Percentiles rank a stretch among this genome's conserved stretches.
phyloP scores from a whole-genome alignment of 2,113 vertebrate species.

The Lota lota region DNA sequence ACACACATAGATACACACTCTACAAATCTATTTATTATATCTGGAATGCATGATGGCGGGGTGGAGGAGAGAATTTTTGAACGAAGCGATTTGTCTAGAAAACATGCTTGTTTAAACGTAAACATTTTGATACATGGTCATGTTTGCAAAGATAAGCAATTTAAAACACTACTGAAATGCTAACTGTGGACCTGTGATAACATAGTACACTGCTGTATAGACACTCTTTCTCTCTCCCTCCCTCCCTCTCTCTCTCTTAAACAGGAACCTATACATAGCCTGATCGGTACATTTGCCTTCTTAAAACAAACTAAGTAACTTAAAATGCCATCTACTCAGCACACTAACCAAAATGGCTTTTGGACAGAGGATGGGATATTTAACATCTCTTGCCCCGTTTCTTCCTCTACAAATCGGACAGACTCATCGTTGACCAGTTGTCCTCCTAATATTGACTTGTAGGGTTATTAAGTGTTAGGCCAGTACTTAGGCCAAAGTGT shows the following conservation, averaged over 20 bases:
- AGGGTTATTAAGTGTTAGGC: constrained; percentile 1
- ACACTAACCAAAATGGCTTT: constrained; percentile 12
- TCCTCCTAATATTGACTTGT: too few relatives aligned
- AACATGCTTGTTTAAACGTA: constrained; percentile 5
- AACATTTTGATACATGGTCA: background rate
- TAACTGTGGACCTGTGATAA: constrained; percentile 12
- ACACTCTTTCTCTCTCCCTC: too few relatives aligned
- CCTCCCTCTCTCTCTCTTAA: background rate
- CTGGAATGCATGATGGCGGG: constrained; percentile 4
- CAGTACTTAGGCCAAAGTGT: constrained; percentile 9
- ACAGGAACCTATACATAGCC: constrained; percentile 2
- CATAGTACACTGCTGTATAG: constrained; percentile 11
- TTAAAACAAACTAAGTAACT: background rate
- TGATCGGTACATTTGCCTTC: background rate
- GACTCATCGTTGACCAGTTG: too few relatives aligned
- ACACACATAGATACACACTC: background rate
- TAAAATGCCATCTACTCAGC: constrained; percentile 7
- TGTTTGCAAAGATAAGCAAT: constrained; percentile 18
- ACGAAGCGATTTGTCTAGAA: constrained; percentile 12
- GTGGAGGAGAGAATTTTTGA: constrained; percentile 14
- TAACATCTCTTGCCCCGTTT: background rate
- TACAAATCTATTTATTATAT: constrained; percentile 8
- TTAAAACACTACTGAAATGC: background rate
- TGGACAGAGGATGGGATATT: background rate
- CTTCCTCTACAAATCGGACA: constrained; percentile 5